phyloP scores from a whole-genome alignment of 1,140 invertebrate genomes.

The Hycleus phaleratus region DNA sequence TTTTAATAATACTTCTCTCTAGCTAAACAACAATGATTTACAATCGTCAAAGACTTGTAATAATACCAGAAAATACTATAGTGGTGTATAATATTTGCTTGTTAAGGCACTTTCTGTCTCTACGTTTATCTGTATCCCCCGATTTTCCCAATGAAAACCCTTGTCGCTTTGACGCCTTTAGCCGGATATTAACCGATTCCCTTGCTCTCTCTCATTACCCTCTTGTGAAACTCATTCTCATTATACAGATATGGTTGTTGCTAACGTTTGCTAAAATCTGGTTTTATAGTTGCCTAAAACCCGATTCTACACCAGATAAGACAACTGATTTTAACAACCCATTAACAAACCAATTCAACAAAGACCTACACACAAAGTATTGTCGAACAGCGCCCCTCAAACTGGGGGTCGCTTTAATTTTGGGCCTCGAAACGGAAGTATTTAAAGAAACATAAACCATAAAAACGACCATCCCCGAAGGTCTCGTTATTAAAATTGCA shows the following conservation, averaged over 20 bases:
- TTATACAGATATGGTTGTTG: conserved; percentile 21
- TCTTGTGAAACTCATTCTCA: conserved; percentile 14
- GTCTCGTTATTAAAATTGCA: too few species aligned
- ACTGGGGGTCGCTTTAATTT: too few species aligned
- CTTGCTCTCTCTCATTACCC: conserved; percentile 18
- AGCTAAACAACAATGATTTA: conserved; percentile 11
- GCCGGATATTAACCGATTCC: conserved; percentile 28
- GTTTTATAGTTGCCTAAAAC: not conserved
- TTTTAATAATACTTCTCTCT: too few species aligned
- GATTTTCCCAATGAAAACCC: conserved; percentile 3
- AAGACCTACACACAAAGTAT: too few species aligned
- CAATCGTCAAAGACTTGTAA: conserved; percentile 18
- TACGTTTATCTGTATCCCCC: too few species aligned
- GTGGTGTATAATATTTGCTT: too few species aligned
- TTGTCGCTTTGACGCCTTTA: conserved; percentile 18
- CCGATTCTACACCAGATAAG: conserved; percentile 11
- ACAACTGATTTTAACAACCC: conserved; percentile 9
- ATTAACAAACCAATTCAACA: conserved; percentile 7
- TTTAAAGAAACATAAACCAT: too few species aligned
- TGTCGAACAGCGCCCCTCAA: too few species aligned
- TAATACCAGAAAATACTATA: not conserved
- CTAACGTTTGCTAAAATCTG: conserved; percentile 12
- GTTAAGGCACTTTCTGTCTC: too few species aligned
- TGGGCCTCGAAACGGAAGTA: too few species aligned
- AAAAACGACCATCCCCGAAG: too few species aligned